Evolutionary conservation across 1,140 invertebrate genomes (phyloP), one percentile per base, ranked within the genome.

Genomic region (Ostrea edulis): DNA sequence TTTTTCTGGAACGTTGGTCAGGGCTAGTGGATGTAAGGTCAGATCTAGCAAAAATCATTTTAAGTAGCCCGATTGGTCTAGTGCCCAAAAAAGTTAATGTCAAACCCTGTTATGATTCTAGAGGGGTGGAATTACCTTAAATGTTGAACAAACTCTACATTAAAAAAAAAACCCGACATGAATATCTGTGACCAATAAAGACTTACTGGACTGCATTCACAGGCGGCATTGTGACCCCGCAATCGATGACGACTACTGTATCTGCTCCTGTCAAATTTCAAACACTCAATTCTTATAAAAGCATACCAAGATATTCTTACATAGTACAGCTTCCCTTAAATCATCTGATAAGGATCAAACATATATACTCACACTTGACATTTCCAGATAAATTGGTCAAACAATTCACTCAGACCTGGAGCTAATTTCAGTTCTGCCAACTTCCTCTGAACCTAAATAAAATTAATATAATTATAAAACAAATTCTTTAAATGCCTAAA

Each of bases 341-440:
- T 9, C 29, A 44, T 68, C 52, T 55, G 54, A 44, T 44, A 44
- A 25, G 22, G 51, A 52, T 44, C 35, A 53, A 89, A 17, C 51
- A 81, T 20, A 62, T 71, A 29, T 44, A 94, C 93, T 94, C 91
- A 95, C 94, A 91, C 91, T 93, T 95, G 94, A 87, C 93, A 94
- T 87, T 95, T 94, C 95, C 95, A 95, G 25, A 95, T 94, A 90
- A 95, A 95, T 89, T 95, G 95, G 85, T 95, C 95, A 93, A 95
- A 95, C 54, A 95, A 87, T 51, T 95, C 94, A 90, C 93, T 95
- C 4, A 95, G 90, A 35, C 94, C 94, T 51, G 94, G 94, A 11
- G 95, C 94, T 35, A 95, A 89, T 77, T 94, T 93, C 44, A 95
- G 86, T 84, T 95, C 95, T 62, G 95, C 95, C 77, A 95, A 88